Evolutionary conservation across 1,140 invertebrate genomes (phyloP), one percentile per base, ranked within the genome.

Genomic region (Drosophila hydei): DNA sequence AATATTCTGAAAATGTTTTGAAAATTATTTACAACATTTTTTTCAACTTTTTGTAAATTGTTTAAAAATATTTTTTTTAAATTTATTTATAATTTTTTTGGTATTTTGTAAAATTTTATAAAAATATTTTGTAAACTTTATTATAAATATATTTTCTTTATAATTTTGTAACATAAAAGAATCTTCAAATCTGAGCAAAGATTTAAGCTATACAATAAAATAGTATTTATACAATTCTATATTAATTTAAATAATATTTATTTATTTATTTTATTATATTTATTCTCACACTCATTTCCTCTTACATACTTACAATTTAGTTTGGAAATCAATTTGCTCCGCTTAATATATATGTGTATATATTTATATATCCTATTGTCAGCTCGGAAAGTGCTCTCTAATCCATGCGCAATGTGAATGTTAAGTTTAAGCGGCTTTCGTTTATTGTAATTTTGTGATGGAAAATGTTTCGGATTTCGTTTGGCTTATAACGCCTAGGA

Each of bases 381-480:
- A 23, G 21, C 43, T 38, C 5, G 7, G 42, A 14, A 12, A 19
- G 14, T 58, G 25, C 52, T 30, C 51, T 58, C 55, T 76, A 52
- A 51, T 33, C 40, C 60, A 51, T 42, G 52, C 45, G 25, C 54
- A 21, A 27, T 42, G 8, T n/a, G 16, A 42, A 25, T 33, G 21
- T 30, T 43, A 42, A 38, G 70, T 14, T 60, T 65, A 55, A 60
- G 64, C 76, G 21, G 64, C 33, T 63, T 69, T 60, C 33, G 45
- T 21, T 55, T 40, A 30, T 69, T 45, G 52, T n/a, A 3, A 7
- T 14, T 8, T 8, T 55, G 45, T 30, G 45, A 59, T 78, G 56
- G 61, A n/a, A 8, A 18, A 12, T 68, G 75, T 77, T 70, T 45
- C 38, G 51, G 61, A 58, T 59, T 64, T 70, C 63, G 72, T 55